A percentile compares a stretch with the other conserved stretches of the same genome.
Conservation (phyloP, 2,797 vertebrate species). For the Fundulus diaphanus region DNA sequence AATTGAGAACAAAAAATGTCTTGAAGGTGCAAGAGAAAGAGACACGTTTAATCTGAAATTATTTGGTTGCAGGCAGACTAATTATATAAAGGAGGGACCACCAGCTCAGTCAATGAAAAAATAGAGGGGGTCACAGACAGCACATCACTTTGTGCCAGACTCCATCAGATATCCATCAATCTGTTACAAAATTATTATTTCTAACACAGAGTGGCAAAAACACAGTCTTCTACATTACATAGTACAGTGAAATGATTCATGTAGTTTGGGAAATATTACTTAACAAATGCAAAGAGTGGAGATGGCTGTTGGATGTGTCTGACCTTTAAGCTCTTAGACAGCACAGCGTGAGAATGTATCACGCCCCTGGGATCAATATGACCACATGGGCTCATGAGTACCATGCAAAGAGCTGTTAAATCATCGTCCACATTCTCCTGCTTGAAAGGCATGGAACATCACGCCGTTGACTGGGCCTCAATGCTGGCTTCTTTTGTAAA, state of each 20-base stretch:
- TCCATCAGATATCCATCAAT: neutral
- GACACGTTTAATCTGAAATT: neutral
- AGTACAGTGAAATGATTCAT: neutral
- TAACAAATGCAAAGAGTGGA: neutral
- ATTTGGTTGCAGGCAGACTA: neutral
- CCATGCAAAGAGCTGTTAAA: neutral
- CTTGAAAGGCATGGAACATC: neutral
- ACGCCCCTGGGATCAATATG: neutral
- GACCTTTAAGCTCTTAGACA: neutral
- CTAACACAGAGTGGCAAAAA: neutral
- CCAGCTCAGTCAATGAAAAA: neutral
- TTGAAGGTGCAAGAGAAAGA: neutral
- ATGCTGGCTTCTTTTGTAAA: neutral
- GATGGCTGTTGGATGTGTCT: neutral
- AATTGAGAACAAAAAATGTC: neutral
- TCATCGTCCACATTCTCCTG: neutral
- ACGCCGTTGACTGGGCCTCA: neutral
- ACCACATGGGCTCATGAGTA: constrained; percentile 7
- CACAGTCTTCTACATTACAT: neutral
- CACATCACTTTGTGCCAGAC: neutral
- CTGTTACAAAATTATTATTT: neutral
- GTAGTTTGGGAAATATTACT: neutral
- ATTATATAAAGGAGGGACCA: neutral
- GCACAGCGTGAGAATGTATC: constrained; percentile 1
- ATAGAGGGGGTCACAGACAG: neutral